Evolutionary conservation across 2,888 invertebrate species (phyloP), one percentile per base, ranked within the genome.

Genomic region (Xanthorhoe spadicearia): DNA sequence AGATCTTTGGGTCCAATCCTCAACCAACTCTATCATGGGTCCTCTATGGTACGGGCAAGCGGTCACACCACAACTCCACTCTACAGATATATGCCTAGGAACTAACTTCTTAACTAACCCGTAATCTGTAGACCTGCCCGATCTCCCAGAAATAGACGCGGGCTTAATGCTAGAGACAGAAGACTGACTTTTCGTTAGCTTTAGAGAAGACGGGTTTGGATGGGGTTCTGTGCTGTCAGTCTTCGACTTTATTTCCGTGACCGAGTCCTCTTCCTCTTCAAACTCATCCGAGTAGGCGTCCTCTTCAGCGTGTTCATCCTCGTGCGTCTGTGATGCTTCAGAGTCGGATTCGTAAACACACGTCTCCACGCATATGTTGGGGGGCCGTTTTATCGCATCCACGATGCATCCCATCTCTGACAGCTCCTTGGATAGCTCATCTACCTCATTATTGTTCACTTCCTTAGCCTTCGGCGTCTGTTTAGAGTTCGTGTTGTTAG

Each of bases 361-460:
- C 1, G 83, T 87, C 67, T 92, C 90, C 0, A 92, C 81, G 76
- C 93, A 93, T 32, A 91, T 89, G 72, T 92, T 92, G 0, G 92
- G 87, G 0, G 90, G 90, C 68, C 85, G 77, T 69, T 90, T 92
- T 51, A 88, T 83, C 6, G 86, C 88, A 55, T 89, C 90, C 10
- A 92, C 90, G 54, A 93, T 88, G 68, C 93, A 93, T 19, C 93
- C 93, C 93, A 93, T 93, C 70, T 87, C 86, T 5, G 89, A 84
- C 1, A 93, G 74, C n/a, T 91, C 86, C 69, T 90, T 88, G 4
- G 92, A 87, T 7, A 93, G 77, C 58, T 87, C 89, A 86, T 93
- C 87, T 61, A 93, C 78, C 69, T 92, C 90, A 83, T 93, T 93
- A 75, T 93, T 93, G 73, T 93, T 93, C 74, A 90, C 93, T 74